Conservation (phyloP, 2,113 vertebrate species). For the Tachysurus vachellii region DNA sequence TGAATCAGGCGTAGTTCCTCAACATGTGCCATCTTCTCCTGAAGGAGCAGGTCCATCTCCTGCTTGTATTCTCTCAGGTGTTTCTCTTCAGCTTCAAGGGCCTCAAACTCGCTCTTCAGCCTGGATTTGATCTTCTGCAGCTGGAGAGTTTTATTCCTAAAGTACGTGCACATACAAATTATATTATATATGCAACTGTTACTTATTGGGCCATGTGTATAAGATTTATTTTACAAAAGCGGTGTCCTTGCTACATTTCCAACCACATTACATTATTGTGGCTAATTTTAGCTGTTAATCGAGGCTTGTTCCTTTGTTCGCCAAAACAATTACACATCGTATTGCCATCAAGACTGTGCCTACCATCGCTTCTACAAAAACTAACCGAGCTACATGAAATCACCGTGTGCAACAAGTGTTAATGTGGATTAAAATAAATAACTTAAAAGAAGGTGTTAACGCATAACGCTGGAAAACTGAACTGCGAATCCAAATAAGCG, state of each 20-base stretch:
- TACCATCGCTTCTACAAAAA: background rate
- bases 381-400: background rate
- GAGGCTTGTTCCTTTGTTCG: conserved; percentile 35
- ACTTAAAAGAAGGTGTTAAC: background rate
- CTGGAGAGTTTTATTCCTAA: conserved; percentile 93
- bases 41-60: conserved; percentile 96
- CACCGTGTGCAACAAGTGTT: background rate
- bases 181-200: background rate
- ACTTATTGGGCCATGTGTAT: background rate
- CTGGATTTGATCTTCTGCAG: conserved; percentile 98
- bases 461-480: background rate
- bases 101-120: conserved; percentile 93
- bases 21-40: conserved; percentile 99
- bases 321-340: conserved; percentile 1
- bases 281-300: background rate
- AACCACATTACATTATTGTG: background rate
- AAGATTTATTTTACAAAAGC: background rate
- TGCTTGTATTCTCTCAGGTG: conserved; percentile 97
- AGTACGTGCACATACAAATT: background rate
- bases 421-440: background rate
- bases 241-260: background rate
- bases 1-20: conserved; percentile 96
- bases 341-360: background rate
- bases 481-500: background rate
- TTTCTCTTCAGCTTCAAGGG: conserved; percentile 94